A percentile compares a stretch with the other conserved stretches of the same genome.
Conservation (phyloP, 2,113 vertebrate species). For the Cheilinus undulatus region DNA sequence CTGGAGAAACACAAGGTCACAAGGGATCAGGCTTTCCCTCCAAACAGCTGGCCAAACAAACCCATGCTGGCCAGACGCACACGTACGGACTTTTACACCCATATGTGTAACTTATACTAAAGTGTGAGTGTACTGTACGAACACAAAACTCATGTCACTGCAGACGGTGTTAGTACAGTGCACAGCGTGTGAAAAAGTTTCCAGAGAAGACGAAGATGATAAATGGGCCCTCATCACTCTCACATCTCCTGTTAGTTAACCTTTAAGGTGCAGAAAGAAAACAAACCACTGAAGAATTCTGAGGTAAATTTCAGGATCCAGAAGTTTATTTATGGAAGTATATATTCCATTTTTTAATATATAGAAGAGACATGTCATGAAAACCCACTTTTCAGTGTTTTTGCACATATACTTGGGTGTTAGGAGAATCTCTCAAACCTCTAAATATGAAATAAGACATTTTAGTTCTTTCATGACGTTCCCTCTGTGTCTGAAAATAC, state of each 20-base stretch:
- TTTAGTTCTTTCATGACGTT: no score
- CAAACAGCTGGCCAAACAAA: slow-evolving; percentile 86
- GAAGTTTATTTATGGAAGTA: neutral
- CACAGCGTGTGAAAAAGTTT: slow-evolving; percentile 39
- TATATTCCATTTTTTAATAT: neutral
- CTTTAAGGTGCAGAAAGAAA: slow-evolving; percentile 32
- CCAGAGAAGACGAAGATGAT: slow-evolving; percentile 41
- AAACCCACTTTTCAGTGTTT: no score
- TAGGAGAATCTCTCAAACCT: no score
- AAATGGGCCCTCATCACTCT: slow-evolving; percentile 45
- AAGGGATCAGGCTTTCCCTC: slow-evolving; percentile 80
- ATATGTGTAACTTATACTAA: slow-evolving; percentile 7
- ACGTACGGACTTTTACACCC: slow-evolving; percentile 13
- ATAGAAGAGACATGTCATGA: no score
- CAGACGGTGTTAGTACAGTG: slow-evolving; percentile 7
- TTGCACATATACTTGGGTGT: no score
- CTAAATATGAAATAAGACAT: no score
- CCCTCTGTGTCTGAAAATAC: no score
- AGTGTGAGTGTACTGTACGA: slow-evolving; percentile 26
- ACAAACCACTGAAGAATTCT: neutral
- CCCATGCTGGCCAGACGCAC: slow-evolving; percentile 37
- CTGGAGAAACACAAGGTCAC: slow-evolving; percentile 84
- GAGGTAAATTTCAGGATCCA: neutral
- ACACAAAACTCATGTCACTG: slow-evolving; percentile 6
- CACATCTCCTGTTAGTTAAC: slow-evolving; percentile 13